Percentiles rank a stretch among this genome's conserved stretches.
Evolutionary conservation across 2,888 invertebrate species (phyloP).

Genomic region (Epistrophe grossulariae): DNA sequence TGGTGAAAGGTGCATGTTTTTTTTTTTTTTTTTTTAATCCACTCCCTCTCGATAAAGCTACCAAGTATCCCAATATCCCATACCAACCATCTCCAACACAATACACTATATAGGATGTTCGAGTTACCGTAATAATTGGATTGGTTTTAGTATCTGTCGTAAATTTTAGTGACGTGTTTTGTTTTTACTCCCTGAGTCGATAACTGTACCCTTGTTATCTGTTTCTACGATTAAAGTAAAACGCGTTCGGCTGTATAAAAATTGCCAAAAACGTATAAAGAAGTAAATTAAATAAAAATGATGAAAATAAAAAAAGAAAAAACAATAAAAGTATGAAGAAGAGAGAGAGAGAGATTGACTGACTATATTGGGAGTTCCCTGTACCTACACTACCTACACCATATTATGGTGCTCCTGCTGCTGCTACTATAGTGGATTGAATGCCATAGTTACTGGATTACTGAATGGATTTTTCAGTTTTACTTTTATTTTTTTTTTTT

Average conservation of each 20-base stretch:
- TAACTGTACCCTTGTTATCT: constrained; percentile 64
- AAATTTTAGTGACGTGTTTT: constrained; percentile 73
- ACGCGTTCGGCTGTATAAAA: constrained; percentile 65
- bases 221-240: constrained; percentile 64
- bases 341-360: constrained; percentile 20
- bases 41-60: constrained; percentile 1
- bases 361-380: constrained; percentile 6
- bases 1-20: background rate
- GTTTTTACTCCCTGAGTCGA: constrained; percentile 62
- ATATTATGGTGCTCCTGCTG: background rate
- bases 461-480: constrained; percentile 43
- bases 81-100: constrained; percentile 7
- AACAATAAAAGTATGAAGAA: background rate
- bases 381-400: background rate
- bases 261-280: constrained; percentile 54
- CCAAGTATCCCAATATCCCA: background rate
- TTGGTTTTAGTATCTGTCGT: constrained; percentile 74
- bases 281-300: constrained; percentile 70
- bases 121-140: constrained; percentile 75
- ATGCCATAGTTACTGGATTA: constrained; percentile 46
- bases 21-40: constrained; percentile 8
- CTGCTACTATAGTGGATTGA: background rate
- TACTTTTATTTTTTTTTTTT: constrained; percentile 22
- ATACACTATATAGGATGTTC: constrained; percentile 52
- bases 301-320: constrained; percentile 21